phyloP scores from a whole-genome alignment of 2,113 vertebrate genomes.

The Prunella fulvescens region DNA sequence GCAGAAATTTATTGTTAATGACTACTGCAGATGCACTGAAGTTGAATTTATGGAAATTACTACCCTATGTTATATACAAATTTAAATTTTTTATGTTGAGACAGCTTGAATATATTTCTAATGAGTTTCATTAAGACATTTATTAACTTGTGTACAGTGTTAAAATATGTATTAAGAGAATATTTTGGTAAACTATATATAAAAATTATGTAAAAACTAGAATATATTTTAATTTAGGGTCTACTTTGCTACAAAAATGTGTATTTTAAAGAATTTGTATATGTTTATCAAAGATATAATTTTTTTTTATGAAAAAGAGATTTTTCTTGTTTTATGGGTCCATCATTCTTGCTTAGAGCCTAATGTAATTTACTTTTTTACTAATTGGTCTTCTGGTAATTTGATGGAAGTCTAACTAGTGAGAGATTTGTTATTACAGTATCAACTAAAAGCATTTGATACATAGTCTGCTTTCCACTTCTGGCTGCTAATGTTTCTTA shows the following conservation, averaged over 20 bases:
- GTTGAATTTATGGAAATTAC: conserved; percentile 47
- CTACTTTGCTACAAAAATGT: conserved; percentile 70
- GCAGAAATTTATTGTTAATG: conserved; percentile 30
- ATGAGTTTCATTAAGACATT: conserved; percentile 62
- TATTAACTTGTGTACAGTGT: conserved; percentile 75
- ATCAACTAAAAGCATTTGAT: not conserved
- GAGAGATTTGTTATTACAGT: not conserved
- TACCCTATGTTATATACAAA: conserved; percentile 31
- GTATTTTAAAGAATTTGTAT: conserved; percentile 68
- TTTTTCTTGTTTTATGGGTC: conserved; percentile 33
- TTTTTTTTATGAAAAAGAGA: conserved; percentile 14
- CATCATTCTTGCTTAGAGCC: not conserved
- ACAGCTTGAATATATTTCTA: conserved; percentile 68
- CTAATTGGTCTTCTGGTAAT: not conserved
- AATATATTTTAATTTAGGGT: conserved; percentile 75
- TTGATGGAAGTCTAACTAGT: not conserved
- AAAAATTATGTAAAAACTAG: conserved; percentile 71
- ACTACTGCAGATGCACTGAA: conserved; percentile 73
- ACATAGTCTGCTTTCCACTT: not conserved
- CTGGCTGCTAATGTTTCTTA: conserved; percentile 12
- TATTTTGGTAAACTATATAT: conserved; percentile 76
- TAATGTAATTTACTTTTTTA: conserved; percentile 1
- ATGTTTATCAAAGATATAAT: conserved; percentile 40
- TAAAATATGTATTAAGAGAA: conserved; percentile 70
- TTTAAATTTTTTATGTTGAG: conserved; percentile 53